These are phyloP conservation scores for Magallana gigas DNA, from an alignment of 1,140 invertebrate species.

Conservation along the genomic window DNA sequence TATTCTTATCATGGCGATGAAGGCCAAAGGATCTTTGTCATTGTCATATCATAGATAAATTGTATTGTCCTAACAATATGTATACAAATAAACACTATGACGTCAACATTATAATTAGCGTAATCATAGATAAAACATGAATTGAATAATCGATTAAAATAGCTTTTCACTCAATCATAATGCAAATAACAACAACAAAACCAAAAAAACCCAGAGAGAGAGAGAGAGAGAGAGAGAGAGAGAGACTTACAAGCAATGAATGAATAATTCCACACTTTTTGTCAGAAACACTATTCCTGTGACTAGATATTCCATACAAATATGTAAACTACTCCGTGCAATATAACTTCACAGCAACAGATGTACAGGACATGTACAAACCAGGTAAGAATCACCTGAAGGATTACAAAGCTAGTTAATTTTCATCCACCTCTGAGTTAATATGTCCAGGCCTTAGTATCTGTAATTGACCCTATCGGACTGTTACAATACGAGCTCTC, in stretches of 20 bases:
- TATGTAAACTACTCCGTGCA: background rate
- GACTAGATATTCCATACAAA: conserved; percentile 1
- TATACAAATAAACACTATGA: too few relatives aligned
- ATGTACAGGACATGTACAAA: background rate
- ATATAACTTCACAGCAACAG: background rate
- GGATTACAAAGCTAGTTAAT: background rate
- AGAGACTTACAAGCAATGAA: background rate
- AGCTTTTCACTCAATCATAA: too few relatives aligned
- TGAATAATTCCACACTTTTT: background rate
- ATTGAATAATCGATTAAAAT: too few relatives aligned
- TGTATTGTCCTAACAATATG: too few relatives aligned
- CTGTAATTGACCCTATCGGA: too few relatives aligned
- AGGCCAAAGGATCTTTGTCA: too few relatives aligned
- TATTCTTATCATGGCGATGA: background rate
- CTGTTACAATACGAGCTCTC: too few relatives aligned
- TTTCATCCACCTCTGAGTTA: background rate
- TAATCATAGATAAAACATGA: too few relatives aligned
- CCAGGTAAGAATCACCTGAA: conserved; percentile 7
- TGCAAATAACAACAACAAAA: too few relatives aligned
- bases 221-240: background rate
- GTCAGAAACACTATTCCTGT: background rate
- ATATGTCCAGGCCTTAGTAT: background rate
- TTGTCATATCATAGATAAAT: too few relatives aligned
- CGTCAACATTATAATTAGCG: too few relatives aligned
- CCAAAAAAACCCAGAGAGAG: too few relatives aligned